Evolutionary conservation across 2,113 vertebrate species (phyloP).

Genomic region (Ptychochromis oligacanthus): DNA sequence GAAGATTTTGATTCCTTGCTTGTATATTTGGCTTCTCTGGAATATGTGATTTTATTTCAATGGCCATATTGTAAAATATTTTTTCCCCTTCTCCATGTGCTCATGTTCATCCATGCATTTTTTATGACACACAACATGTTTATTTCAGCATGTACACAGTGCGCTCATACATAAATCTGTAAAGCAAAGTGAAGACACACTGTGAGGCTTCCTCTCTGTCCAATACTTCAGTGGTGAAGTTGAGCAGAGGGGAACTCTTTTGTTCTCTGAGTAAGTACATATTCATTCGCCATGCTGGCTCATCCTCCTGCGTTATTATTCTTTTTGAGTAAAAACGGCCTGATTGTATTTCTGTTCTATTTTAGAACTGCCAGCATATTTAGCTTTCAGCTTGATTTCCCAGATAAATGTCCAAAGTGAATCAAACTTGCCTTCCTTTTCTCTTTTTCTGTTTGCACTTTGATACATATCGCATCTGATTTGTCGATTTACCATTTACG

Average conservation of each 20-base stretch:
- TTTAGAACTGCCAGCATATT: not conserved
- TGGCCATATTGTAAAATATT: not conserved
- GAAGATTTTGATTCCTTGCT: not conserved
- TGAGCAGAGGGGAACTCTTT: not conserved
- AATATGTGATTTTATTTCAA: not conserved
- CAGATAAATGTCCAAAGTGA: not conserved
- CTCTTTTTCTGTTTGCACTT: not conserved
- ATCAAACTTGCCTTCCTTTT: not conserved
- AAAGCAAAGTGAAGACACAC: constrained; percentile 24
- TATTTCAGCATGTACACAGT: not conserved
- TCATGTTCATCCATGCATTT: not conserved
- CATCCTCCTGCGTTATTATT: not conserved
- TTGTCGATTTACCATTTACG: constrained; percentile 24
- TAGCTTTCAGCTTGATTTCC: not conserved
- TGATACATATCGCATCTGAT: constrained; percentile 32
- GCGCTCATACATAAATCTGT: constrained; percentile 48
- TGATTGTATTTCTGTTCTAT: not conserved
- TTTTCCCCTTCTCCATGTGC: not conserved
- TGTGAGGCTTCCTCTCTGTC: not conserved
- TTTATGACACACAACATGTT: constrained; percentile 5
- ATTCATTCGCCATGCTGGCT: not conserved
- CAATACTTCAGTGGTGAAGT: not conserved
- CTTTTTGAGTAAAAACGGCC: not conserved
- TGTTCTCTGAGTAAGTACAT: not conserved
- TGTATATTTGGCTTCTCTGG: not conserved